Evolutionary conservation across 2,888 invertebrate genomes (phyloP).

Genomic region (Rhingia campestris): DNA sequence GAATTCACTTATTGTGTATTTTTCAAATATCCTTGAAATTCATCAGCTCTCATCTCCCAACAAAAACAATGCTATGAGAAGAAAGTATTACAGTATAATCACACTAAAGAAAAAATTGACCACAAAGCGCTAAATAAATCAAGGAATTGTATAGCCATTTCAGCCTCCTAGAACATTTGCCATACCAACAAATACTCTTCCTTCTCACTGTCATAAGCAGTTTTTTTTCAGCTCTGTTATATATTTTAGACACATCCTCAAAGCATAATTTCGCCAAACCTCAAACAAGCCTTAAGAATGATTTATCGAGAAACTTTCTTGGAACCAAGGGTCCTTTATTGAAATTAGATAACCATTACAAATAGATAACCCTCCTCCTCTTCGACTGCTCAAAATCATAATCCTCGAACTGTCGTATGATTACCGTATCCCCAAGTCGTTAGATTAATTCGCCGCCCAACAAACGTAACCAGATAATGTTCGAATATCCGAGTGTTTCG

Average conservation of each 20-base stretch:
- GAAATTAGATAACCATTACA: background rate
- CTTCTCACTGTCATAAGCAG: background rate
- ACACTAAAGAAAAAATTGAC: too few species aligned
- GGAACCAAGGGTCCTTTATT: conserved; percentile 10
- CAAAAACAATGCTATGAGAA: too few species aligned
- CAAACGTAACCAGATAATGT: conserved; percentile 5
- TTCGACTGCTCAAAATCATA: background rate
- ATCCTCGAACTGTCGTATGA: conserved; percentile 35
- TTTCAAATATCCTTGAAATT: too few species aligned
- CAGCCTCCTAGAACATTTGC: too few species aligned
- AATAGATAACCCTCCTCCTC: background rate
- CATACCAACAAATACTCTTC: too few species aligned
- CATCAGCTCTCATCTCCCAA: too few species aligned
- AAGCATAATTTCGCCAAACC: background rate
- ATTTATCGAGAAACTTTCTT: conserved; percentile 40
- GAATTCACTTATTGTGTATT: too few species aligned
- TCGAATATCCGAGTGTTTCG: conserved; percentile 2
- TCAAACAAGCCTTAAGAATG: background rate
- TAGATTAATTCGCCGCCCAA: conserved; percentile 30
- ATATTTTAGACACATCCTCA: background rate
- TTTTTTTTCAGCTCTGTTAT: background rate
- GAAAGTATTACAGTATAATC: too few species aligned
- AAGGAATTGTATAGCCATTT: too few species aligned
- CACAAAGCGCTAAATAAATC: too few species aligned
- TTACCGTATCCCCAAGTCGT: conserved; percentile 29